These are phyloP conservation scores for Prionace glauca DNA, from an alignment of 2,797 vertebrate genomes.

Conservation along the genomic window DNA sequence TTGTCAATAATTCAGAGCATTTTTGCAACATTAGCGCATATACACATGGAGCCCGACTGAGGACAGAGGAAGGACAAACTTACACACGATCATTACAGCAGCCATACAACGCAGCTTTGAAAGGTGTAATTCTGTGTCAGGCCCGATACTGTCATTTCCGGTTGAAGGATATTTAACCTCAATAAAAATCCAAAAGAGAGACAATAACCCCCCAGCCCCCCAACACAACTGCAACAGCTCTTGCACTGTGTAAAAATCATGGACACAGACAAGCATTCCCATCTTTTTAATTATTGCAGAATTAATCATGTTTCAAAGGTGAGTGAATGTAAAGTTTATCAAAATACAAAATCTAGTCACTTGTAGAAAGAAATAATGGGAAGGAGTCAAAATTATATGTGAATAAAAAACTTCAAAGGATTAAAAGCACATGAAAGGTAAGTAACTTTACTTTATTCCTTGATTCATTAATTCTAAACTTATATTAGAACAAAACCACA, in stretches of 20 bases:
- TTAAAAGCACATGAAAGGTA: not conserved
- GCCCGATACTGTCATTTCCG: not conserved
- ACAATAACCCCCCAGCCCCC: too few species aligned
- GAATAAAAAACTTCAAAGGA: conserved; percentile 14
- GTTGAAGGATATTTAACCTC: not conserved
- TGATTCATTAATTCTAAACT: not conserved
- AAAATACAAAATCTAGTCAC: conserved; percentile 12
- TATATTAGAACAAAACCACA: conserved; percentile 2
- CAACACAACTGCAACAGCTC: not conserved
- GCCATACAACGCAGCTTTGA: not conserved
- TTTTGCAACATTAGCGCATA: too few species aligned
- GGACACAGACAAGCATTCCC: not conserved
- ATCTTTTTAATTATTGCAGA: not conserved
- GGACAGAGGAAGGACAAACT: too few species aligned
- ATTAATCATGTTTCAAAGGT: not conserved
- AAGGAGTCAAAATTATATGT: not conserved
- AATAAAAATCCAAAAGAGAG: not conserved
- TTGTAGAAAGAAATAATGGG: not conserved
- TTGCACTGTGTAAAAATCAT: not conserved
- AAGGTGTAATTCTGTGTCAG: not conserved
- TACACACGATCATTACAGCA: not conserved
- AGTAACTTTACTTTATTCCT: not conserved
- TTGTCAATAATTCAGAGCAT: not conserved
- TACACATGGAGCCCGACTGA: not conserved
- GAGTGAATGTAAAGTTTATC: not conserved